These are phyloP conservation scores for Stenichneumon culpator DNA, from an alignment of 2,888 invertebrate species.

Conservation along the genomic window DNA sequence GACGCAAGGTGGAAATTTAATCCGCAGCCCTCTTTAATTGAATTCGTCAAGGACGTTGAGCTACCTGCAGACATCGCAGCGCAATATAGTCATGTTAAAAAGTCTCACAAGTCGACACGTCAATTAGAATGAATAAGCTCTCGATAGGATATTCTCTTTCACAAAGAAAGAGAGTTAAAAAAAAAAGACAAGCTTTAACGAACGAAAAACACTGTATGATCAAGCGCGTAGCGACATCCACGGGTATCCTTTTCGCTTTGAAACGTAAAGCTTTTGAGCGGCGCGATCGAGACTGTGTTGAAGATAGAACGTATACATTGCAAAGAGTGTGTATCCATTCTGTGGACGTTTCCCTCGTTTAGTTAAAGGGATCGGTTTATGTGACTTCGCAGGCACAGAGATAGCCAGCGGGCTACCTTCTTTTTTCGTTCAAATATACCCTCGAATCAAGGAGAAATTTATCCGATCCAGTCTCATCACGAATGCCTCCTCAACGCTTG, in stretches of 20 bases:
- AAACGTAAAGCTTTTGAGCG: conserved; percentile 39
- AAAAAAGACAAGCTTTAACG: conserved; percentile 6
- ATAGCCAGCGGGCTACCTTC: conserved; percentile 5
- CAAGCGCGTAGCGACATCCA: neutral
- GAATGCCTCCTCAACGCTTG: conserved; percentile 6
- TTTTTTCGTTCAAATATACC: conserved; percentile 17
- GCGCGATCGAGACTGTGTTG: conserved; percentile 11
- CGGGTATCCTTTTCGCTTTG: conserved; percentile 15
- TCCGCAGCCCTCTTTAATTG: neutral
- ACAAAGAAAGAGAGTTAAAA: neutral
- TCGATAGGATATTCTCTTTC: neutral
- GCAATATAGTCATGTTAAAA: neutral
- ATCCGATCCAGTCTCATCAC: conserved; percentile 13
- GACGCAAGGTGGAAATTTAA: neutral
- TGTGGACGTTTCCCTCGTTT: conserved; percentile 28
- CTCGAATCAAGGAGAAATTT: conserved; percentile 22
- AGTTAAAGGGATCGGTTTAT: conserved; percentile 31
- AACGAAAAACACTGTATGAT: conserved; percentile 21
- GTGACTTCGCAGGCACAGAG: conserved; percentile 28
- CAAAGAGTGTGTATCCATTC: conserved; percentile 24
- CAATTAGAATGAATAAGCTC: neutral
- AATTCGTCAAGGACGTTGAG: neutral
- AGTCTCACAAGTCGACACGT: neutral
- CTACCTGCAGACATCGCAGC: neutral
- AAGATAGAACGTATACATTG: conserved; percentile 17